phyloP scores from a whole-genome alignment of 2,797 vertebrate genomes.

The Phrynocephalus vlangalii region DNA sequence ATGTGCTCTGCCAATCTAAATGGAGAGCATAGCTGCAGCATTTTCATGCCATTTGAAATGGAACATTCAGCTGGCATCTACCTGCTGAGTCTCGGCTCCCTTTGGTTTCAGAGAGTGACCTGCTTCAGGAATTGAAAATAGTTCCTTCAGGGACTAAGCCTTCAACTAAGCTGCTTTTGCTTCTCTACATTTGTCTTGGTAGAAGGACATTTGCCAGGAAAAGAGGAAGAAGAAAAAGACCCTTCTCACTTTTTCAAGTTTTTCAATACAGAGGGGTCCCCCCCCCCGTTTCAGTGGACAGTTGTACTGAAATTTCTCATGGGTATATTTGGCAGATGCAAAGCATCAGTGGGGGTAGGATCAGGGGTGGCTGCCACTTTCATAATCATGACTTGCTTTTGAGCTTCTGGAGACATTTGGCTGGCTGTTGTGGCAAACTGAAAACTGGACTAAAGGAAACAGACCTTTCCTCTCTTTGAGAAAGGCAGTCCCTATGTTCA shows the following conservation, averaged over 20 bases:
- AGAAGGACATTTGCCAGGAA: background rate
- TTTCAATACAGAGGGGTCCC: background rate
- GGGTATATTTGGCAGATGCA: too few relatives aligned
- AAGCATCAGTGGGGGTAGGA: background rate
- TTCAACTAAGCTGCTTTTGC: background rate
- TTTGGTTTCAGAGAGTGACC: slow-evolving; percentile 2
- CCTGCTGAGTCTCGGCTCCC: background rate
- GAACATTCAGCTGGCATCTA: background rate
- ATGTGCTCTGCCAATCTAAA: slow-evolving; percentile 11
- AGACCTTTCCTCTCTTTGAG: background rate
- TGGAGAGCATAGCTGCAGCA: background rate
- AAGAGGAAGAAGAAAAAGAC: background rate
- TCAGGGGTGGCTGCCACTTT: background rate
- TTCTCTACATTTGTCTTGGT: background rate
- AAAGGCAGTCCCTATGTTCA: background rate
- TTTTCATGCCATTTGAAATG: background rate
- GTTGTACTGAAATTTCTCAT: too few relatives aligned
- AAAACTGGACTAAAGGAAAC: background rate
- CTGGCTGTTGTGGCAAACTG: background rate
- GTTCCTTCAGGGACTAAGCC: background rate
- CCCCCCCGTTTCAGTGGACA: background rate
- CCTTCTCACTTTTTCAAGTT: background rate
- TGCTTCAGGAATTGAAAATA: background rate
- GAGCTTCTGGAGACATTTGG: background rate
- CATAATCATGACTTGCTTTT: background rate